A percentile compares a stretch with the other conserved stretches of the same genome.
Evolutionary conservation across 2,113 vertebrate species (phyloP).

Genomic region (Dolichallabes microphthalmus): DNA sequence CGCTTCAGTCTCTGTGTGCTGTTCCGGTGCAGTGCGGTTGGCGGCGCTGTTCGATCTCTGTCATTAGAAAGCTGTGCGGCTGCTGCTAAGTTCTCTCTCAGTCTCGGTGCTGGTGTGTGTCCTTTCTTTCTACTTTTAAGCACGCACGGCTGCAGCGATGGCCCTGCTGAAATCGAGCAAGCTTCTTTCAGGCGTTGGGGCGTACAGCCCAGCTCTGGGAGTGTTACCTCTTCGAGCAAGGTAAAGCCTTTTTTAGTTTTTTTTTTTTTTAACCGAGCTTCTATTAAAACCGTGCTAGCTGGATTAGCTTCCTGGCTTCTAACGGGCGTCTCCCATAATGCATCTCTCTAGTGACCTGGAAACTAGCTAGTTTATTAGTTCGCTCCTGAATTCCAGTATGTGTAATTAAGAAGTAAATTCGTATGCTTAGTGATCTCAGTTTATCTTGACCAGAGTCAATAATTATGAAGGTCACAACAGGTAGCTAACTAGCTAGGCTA

Average conservation of each 20-base stretch:
- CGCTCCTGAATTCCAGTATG: not conserved
- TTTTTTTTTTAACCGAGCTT: not conserved
- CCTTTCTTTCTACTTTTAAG: not conserved
- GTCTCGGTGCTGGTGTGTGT: not conserved
- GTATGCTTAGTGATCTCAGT: not conserved
- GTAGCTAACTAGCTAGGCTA: not conserved
- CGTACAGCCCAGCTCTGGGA: slow-evolving; percentile 40
- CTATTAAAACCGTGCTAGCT: not conserved
- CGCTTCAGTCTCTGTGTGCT: not conserved
- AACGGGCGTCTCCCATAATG: slow-evolving; percentile 5
- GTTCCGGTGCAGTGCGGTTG: slow-evolving; percentile 10
- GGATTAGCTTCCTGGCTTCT: not conserved
- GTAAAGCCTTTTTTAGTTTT: slow-evolving; percentile 20
- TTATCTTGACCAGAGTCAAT: not conserved
- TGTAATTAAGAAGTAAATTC: not conserved
- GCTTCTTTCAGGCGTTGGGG: slow-evolving; percentile 32
- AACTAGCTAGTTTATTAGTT: not conserved
- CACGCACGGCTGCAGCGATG: slow-evolving; percentile 34
- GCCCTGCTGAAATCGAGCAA: slow-evolving; percentile 48
- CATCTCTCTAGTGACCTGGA: not conserved
- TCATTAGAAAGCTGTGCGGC: not conserved
- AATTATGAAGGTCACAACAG: slow-evolving; percentile 13
- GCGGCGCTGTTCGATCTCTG: slow-evolving; percentile 39
- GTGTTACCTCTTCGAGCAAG: slow-evolving; percentile 50
- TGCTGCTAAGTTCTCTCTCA: not conserved